These are phyloP conservation scores for Drosophila infuscata DNA, from an alignment of 2,888 invertebrate species.

Conservation along the genomic window DNA sequence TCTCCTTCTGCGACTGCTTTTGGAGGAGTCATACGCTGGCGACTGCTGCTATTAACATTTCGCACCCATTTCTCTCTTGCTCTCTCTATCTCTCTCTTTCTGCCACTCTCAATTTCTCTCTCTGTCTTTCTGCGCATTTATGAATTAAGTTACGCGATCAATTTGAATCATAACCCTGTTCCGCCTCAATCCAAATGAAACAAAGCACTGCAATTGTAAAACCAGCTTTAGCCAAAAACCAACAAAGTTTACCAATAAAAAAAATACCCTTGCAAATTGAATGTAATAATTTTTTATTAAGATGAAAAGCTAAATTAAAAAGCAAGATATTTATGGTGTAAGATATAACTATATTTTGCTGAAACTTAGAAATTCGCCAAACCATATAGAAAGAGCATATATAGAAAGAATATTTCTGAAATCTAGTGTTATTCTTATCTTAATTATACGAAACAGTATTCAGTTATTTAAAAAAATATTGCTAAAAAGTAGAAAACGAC, in stretches of 20 bases:
- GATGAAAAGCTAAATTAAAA: neutral
- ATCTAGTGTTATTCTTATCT: neutral
- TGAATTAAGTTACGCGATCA: conserved; percentile 80
- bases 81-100: conserved; percentile 17
- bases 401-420: neutral
- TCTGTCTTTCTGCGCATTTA: conserved; percentile 50
- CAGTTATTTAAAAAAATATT: neutral
- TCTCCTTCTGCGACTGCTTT: conserved; percentile 6
- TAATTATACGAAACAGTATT: neutral
- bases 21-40: neutral
- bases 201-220: conserved; percentile 34
- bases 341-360: neutral
- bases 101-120: conserved; percentile 26
- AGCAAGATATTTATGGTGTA: accelerated
- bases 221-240: conserved; percentile 54
- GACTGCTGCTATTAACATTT: conserved; percentile 13
- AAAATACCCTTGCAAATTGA: neutral
- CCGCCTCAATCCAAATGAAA: conserved; percentile 1
- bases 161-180: conserved; percentile 47
- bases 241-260: neutral
- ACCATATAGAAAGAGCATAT: too few species aligned
- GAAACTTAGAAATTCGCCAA: too few species aligned
- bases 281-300: neutral
- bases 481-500: neutral
- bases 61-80: conserved; percentile 41